Base-by-base conservation (phyloP, 2,797 vertebrate genomes). In the Diglossa cyanea region DNA sequence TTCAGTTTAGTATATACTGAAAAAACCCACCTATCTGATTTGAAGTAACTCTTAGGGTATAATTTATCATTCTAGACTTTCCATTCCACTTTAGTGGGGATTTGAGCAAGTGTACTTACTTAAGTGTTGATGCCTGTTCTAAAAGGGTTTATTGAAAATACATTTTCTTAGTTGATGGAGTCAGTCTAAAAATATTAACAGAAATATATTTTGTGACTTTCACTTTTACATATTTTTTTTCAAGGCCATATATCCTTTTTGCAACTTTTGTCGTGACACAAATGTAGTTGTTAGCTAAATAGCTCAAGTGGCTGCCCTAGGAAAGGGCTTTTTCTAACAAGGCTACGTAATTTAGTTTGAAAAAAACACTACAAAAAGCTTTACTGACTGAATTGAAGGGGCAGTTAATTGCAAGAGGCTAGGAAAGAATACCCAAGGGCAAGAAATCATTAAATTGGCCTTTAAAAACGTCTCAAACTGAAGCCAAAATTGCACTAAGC, bases 341-440 rank as follows among this genome's bases (percentile, higher is more conserved):
- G 31, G 26, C 17, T 50, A 51, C 63, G 48, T 81, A 65, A 80
- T 72, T 78, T 37, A 75, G 28, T 51, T 88, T 65, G 39, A 72
- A 89, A 92, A 92, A 94, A 79, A 63, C 35, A 62, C n/a, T 66
- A 89, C 50, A 81, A 57, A 94, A 83, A 77, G 10, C 24, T 74
- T 53, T 75, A 58, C 25, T 65, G 50, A 17, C 24, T 81, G 42
- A 86, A 86, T n/a, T 78, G 54, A 92, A 94, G 73, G 57, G 73
- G 25, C 79, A 96, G 57, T 42, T 95, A 93, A 88, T 70, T 91
- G 63, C 74, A 93, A 91, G 70, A 51, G 83, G 50, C 23, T 71
- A 73, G 70, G 58, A 93, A 92, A 77, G 24, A 94, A 86, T 11
- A 88, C 70, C 62, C 45, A 90, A 44, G 60, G 83, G 92, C 80